A percentile compares a stretch with the other conserved stretches of the same genome.
phyloP scores from a whole-genome alignment of 1,140 invertebrate genomes.

The Drosophila ironensis region DNA sequence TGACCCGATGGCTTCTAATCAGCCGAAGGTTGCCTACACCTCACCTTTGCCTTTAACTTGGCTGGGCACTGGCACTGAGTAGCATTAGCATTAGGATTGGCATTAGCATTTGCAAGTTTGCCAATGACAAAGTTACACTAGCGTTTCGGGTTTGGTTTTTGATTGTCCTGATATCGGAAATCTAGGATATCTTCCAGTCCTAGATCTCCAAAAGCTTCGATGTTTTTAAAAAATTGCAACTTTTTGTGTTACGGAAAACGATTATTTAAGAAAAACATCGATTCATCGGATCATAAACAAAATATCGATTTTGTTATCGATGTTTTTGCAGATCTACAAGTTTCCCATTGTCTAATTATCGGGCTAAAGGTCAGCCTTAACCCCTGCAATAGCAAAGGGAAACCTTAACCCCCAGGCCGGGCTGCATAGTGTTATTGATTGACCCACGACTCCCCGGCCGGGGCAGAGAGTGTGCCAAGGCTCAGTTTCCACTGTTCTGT shows the following conservation, averaged over 20 bases:
- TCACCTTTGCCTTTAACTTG: background rate
- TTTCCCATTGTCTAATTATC: too few relatives aligned
- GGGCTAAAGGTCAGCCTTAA: too few relatives aligned
- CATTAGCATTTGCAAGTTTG: background rate
- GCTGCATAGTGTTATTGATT: constrained; percentile 32
- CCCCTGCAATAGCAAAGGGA: background rate
- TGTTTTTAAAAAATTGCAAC: too few relatives aligned
- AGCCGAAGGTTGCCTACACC: constrained; percentile 19
- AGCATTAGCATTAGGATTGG: background rate
- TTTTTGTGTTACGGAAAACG: too few relatives aligned
- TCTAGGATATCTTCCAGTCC: too few relatives aligned
- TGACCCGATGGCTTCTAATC: constrained; percentile 47
- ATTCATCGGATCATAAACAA: too few relatives aligned
- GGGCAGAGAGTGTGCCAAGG: constrained; percentile 43
- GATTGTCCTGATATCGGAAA: background rate
- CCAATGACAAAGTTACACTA: constrained; percentile 4
- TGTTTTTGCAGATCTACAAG: too few relatives aligned
- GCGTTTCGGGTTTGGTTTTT: background rate
- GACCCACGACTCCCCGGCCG: too few relatives aligned
- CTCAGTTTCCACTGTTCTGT: background rate
- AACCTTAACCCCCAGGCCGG: constrained; percentile 14
- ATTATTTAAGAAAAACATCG: too few relatives aligned
- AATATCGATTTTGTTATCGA: too few relatives aligned
- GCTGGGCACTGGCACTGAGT: background rate
- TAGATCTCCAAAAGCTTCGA: too few relatives aligned